Evolutionary conservation across 1,140 invertebrate species (phyloP).

Genomic region (Meloidogyne hapla): DNA sequence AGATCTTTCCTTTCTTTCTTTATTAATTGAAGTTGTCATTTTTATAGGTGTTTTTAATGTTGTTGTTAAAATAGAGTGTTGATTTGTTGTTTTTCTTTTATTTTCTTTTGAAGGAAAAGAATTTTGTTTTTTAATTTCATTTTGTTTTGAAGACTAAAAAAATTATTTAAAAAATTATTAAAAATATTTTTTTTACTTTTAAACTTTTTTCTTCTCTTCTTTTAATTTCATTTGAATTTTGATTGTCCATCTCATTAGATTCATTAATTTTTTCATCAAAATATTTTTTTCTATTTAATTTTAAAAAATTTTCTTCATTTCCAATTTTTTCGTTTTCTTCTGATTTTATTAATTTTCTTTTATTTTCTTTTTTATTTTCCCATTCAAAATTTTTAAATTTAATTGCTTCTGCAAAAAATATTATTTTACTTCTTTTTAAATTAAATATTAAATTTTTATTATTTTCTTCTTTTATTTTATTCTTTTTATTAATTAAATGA

Average conservation of each 20-base stretch:
- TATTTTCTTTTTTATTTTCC: background rate
- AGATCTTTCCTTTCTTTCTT: background rate
- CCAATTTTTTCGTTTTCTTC: too few relatives aligned
- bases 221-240: too few relatives aligned
- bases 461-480: background rate
- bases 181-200: too few relatives aligned
- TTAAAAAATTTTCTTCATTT: constrained; percentile 6
- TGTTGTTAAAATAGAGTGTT: background rate
- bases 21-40: background rate
- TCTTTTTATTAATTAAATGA: background rate
- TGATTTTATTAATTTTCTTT: background rate
- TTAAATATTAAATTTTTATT: background rate
- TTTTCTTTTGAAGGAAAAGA: background rate
- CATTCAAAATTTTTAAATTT: background rate
- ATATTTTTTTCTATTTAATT: background rate
- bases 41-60: background rate
- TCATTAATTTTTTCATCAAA: too few relatives aligned
- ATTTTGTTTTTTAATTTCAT: too few relatives aligned
- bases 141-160: too few relatives aligned
- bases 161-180: too few relatives aligned
- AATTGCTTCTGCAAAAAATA: constrained; percentile 2
- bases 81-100: background rate
- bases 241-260: too few relatives aligned
- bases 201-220: too few relatives aligned
- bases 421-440: background rate